These are phyloP conservation scores for Orthonychiurus folsomi DNA, from an alignment of 2,888 invertebrate genomes.

Conservation along the genomic window DNA sequence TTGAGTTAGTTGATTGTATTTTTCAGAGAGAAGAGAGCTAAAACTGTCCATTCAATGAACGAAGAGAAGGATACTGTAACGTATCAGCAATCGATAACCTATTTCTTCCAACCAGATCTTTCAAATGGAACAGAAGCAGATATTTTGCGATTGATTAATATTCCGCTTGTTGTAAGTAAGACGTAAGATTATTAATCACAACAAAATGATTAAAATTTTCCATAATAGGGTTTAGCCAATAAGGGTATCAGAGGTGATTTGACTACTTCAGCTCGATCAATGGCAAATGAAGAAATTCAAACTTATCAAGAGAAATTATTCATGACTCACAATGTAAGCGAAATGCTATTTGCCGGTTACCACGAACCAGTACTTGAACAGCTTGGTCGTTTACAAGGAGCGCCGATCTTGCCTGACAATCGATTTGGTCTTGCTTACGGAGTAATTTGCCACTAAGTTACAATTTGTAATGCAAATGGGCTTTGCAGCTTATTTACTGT, in stretches of 20 bases:
- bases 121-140: conserved; percentile 64
- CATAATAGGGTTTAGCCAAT: too few relatives aligned
- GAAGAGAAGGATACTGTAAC: conserved; percentile 73
- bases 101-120: conserved; percentile 76
- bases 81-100: conserved; percentile 78
- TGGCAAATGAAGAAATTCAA: background rate
- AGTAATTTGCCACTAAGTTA: too few relatives aligned
- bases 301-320: background rate
- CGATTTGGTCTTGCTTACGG: conserved; percentile 28
- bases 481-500: too few relatives aligned
- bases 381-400: background rate
- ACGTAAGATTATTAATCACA: too few relatives aligned
- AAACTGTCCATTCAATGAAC: conserved; percentile 26
- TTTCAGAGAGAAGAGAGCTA: conserved; percentile 31
- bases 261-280: too few relatives aligned
- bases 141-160: conserved; percentile 73
- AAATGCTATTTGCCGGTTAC: conserved; percentile 12
- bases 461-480: too few relatives aligned
- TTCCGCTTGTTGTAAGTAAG: conserved; percentile 68
- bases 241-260: too few relatives aligned
- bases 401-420: conserved; percentile 10
- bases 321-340: conserved; percentile 8
- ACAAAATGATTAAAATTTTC: too few relatives aligned
- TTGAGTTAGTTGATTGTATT: too few relatives aligned
- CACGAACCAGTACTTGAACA: background rate